Evolutionary conservation across 2,113 vertebrate species (phyloP).

Genomic region (Ameiurus melas): DNA sequence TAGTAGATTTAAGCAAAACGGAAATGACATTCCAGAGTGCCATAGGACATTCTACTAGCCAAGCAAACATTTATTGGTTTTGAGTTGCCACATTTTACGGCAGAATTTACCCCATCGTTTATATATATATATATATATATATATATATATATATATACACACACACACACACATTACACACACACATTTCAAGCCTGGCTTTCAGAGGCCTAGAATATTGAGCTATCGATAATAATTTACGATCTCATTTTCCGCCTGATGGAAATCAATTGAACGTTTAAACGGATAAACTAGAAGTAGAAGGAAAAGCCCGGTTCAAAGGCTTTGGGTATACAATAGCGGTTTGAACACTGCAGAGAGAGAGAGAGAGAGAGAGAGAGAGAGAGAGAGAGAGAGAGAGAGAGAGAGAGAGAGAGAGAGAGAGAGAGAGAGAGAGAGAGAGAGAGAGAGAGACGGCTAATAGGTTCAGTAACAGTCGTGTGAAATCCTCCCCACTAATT

Average conservation of each 20-base stretch:
- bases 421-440: slow-evolving; percentile 1
- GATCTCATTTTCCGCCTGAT: slow-evolving; percentile 45
- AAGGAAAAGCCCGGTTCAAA: slow-evolving; percentile 18
- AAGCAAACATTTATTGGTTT: slow-evolving; percentile 54
- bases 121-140: neutral
- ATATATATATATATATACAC: neutral
- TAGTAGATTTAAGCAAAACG: slow-evolving; percentile 37
- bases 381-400: neutral
- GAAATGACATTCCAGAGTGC: slow-evolving; percentile 44
- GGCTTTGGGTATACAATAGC: slow-evolving; percentile 26
- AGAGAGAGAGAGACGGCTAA: neutral
- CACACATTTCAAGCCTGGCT: neutral
- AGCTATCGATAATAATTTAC: slow-evolving; percentile 48
- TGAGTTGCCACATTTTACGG: slow-evolving; percentile 27
- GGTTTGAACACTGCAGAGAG: neutral
- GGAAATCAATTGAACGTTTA: slow-evolving; percentile 45
- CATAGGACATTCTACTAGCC: slow-evolving; percentile 28
- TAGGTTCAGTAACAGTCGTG: slow-evolving; percentile 33
- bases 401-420: no score
- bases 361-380: neutral
- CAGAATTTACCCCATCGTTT: neutral
- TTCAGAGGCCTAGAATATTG: slow-evolving; percentile 20
- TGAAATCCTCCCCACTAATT: slow-evolving; percentile 22
- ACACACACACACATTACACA: no score
- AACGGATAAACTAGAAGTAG: slow-evolving; percentile 29